These are phyloP conservation scores for Myotis myotis DNA, from an alignment of 2,797 vertebrate species.

Conservation along the genomic window DNA sequence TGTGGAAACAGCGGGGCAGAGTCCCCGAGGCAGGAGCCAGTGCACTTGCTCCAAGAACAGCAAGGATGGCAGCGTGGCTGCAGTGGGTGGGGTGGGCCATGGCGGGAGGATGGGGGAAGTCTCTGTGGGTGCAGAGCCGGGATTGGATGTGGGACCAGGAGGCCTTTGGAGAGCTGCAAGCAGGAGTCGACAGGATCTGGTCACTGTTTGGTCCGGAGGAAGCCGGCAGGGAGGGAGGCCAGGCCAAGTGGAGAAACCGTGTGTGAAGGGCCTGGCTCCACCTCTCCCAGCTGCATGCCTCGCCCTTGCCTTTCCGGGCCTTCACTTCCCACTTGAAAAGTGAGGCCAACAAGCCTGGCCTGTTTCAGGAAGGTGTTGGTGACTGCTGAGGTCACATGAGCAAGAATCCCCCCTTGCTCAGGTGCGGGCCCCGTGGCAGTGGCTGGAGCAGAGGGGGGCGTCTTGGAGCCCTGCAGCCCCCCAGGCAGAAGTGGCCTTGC, in stretches of 20 bases:
- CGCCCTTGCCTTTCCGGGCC: too few relatives aligned
- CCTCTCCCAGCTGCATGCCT: background rate
- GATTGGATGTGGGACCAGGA: fast-evolving
- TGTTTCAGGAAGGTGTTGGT: background rate
- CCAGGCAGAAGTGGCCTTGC: background rate
- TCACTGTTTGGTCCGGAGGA: background rate
- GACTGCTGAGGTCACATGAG: fast-evolving
- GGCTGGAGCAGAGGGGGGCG: background rate
- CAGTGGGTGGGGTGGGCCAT: fast-evolving
- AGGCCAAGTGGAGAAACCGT: background rate
- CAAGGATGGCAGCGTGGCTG: fast-evolving
- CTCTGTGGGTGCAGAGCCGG: background rate
- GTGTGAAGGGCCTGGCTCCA: background rate
- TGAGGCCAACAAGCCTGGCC: background rate
- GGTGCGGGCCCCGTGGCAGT: background rate
- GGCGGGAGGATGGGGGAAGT: background rate
- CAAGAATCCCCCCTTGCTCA: background rate
- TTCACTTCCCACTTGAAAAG: background rate
- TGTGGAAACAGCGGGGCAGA: background rate
- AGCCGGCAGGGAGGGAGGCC: background rate
- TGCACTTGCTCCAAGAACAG: background rate
- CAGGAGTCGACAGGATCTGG: background rate
- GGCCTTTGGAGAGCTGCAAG: background rate
- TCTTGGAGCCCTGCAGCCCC: background rate
- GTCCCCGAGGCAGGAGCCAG: background rate